phyloP scores from a whole-genome alignment of 1,140 invertebrate genomes.

The Orius insidiosus region DNA sequence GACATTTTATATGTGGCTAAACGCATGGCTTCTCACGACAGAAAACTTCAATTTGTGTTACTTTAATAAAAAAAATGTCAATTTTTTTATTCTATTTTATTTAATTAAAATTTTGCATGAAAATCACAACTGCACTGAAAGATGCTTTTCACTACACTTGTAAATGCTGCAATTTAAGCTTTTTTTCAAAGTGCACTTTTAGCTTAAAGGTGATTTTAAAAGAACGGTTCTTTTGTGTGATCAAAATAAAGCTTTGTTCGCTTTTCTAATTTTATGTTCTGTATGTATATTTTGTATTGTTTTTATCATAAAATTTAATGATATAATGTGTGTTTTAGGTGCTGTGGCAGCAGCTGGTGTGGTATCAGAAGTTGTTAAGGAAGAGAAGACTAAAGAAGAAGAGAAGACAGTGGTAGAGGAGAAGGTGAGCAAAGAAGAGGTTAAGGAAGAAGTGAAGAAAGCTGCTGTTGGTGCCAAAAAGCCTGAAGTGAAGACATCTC shows the following conservation, averaged over 20 bases:
- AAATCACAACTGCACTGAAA: background rate
- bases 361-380: no score
- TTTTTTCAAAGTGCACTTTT: constrained; percentile 12
- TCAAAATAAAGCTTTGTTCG: no score
- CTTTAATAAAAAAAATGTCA: background rate
- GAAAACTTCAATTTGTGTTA: no score
- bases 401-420: no score
- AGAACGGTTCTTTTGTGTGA: constrained; percentile 7
- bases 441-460: background rate
- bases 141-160: background rate
- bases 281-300: background rate
- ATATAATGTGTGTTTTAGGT: background rate
- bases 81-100: constrained; percentile 4
- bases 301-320: background rate
- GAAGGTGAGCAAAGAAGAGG: no score
- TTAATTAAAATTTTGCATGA: background rate
- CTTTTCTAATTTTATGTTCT: no score
- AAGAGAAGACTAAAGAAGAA: no score
- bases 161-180: constrained; percentile 6
- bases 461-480: no score
- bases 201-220: constrained; percentile 2
- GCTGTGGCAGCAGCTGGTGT: background rate
- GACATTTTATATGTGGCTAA: background rate
- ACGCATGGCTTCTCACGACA: background rate
- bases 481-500: background rate